Percentiles rank a stretch among this genome's conserved stretches.
phyloP scores from a whole-genome alignment of 2,888 invertebrate species.

The Brenthis ino region DNA sequence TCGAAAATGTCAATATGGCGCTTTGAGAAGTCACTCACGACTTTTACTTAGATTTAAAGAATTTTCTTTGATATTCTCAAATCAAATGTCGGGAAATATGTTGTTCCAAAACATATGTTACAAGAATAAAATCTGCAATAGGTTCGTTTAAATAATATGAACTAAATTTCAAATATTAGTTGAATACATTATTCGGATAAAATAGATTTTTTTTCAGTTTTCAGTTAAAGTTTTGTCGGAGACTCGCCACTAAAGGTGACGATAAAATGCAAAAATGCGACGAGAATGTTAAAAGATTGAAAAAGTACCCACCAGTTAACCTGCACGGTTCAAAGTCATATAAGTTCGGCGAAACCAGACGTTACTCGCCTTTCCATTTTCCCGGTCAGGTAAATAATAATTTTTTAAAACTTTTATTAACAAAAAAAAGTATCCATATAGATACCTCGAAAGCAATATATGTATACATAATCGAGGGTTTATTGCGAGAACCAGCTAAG shows the following conservation, averaged over 20 bases:
- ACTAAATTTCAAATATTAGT: background rate
- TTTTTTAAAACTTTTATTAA: background rate
- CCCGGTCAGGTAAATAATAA: conserved; percentile 59
- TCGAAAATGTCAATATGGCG: conserved; percentile 15
- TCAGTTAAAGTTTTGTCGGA: background rate
- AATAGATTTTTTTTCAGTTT: background rate
- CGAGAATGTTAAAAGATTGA: conserved; percentile 18
- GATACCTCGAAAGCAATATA: background rate
- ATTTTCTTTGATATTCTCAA: conserved; percentile 13
- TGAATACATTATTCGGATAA: background rate
- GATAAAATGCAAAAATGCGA: background rate
- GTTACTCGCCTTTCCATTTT: conserved; percentile 66
- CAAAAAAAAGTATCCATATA: background rate
- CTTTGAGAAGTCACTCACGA: conserved; percentile 3
- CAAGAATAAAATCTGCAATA: conserved; percentile 3
- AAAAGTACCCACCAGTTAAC: conserved; percentile 48
- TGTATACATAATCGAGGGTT: background rate
- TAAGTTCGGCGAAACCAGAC: conserved; percentile 51
- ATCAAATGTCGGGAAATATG: conserved; percentile 8
- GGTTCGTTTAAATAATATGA: background rate
- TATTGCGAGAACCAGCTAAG: too few relatives aligned
- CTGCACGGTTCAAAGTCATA: conserved; percentile 51
- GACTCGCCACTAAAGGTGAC: background rate
- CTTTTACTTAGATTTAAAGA: background rate
- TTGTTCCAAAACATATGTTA: conserved; percentile 2